phyloP scores from a whole-genome alignment of 2,113 vertebrate genomes.

The Austrofundulus limnaeus region DNA sequence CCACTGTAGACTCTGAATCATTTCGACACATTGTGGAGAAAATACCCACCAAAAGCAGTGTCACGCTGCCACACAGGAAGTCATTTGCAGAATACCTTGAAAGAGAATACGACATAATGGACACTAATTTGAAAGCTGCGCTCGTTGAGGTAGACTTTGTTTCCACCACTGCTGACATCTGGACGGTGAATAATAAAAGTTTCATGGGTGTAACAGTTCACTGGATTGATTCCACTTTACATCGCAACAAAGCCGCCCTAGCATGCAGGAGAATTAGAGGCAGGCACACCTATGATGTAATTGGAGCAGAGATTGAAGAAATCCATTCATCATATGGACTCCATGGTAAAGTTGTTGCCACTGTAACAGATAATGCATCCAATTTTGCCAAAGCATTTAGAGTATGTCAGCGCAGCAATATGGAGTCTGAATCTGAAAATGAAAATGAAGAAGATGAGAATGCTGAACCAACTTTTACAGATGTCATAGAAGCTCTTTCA shows the following conservation, averaged over 20 bases:
- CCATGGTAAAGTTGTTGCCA: too few relatives aligned
- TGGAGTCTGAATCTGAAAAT: too few relatives aligned
- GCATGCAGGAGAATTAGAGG: too few relatives aligned
- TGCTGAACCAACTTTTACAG: too few relatives aligned
- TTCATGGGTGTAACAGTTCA: neutral
- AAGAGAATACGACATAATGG: neutral
- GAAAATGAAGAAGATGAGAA: too few relatives aligned
- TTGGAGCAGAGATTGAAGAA: too few relatives aligned
- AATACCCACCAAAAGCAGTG: neutral
- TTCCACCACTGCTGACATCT: conserved; percentile 4
- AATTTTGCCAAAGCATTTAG: too few relatives aligned
- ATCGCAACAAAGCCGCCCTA: neutral
- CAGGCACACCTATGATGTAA: too few relatives aligned
- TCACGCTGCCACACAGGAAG: neutral
- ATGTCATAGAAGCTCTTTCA: too few relatives aligned
- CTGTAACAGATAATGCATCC: too few relatives aligned
- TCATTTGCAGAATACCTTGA: neutral
- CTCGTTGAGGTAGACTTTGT: neutral
- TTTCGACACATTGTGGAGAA: neutral
- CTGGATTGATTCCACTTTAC: conserved; percentile 9
- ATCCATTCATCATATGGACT: too few relatives aligned
- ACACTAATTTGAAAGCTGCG: neutral
- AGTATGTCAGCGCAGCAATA: too few relatives aligned
- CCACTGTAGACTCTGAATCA: neutral
- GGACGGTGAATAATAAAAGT: conserved; percentile 8